Conservation (phyloP, 1,140 invertebrate species). For the Saccostrea echinata region DNA sequence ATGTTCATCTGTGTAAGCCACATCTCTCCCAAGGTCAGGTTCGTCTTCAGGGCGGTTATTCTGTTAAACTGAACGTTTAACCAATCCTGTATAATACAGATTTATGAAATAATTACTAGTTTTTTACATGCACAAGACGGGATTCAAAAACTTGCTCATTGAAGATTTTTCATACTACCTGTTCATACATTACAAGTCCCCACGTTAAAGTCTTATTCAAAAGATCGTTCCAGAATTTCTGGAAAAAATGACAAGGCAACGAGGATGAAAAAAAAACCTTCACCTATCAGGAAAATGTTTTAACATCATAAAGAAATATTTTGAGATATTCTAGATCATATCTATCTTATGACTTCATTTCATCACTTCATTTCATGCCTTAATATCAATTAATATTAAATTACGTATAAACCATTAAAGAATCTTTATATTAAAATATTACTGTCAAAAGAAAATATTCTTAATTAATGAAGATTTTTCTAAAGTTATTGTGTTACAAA, state of each 20-base stretch:
- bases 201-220: conserved; percentile 62
- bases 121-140: background rate
- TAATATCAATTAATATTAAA: too few relatives aligned
- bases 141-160: background rate
- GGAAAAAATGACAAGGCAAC: background rate
- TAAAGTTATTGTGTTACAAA: too few relatives aligned
- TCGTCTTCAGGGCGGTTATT: conserved; percentile 48
- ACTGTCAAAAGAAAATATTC: too few relatives aligned
- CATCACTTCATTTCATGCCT: too few relatives aligned
- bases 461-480: too few relatives aligned
- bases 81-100: conserved; percentile 53
- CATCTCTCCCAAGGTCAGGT: conserved; percentile 59
- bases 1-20: conserved; percentile 66
- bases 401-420: too few relatives aligned
- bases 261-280: background rate
- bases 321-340: too few relatives aligned
- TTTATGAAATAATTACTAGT: background rate
- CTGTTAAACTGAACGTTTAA: conserved; percentile 49
- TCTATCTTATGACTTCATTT: too few relatives aligned
- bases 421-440: too few relatives aligned
- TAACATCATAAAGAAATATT: too few relatives aligned
- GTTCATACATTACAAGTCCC: conserved; percentile 69
- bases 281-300: background rate
- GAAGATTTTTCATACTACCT: conserved; percentile 51
- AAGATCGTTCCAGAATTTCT: conserved; percentile 68